Conservation (phyloP, 2,113 vertebrate genomes). For the Barnardius zonarius region DNA sequence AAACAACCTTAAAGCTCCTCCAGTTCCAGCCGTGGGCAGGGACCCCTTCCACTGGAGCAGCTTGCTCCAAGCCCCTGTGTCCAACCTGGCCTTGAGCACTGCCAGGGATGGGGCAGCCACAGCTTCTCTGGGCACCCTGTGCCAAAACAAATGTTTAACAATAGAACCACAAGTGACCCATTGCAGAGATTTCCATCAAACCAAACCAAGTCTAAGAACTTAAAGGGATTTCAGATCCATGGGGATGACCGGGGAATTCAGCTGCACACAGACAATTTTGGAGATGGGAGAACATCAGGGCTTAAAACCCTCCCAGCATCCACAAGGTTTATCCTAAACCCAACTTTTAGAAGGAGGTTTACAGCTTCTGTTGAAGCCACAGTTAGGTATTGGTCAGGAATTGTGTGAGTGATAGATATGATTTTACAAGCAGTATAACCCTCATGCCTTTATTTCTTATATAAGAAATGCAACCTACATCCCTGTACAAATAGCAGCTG, state of each 20-base stretch:
- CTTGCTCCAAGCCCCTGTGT: neutral
- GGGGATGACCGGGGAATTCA: neutral
- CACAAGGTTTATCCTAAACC: neutral
- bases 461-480: neutral
- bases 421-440: neutral
- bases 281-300: neutral
- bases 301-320: neutral
- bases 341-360: accelerated
- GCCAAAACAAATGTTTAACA: neutral
- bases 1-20: neutral
- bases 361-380: neutral
- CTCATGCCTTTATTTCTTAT: neutral
- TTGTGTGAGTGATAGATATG: neutral
- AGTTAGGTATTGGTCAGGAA: neutral
- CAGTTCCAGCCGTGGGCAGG: neutral
- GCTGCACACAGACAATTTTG: neutral
- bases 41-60: neutral
- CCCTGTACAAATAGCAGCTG: neutral
- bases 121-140: neutral
- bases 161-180: neutral
- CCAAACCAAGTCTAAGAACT: neutral
- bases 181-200: neutral
- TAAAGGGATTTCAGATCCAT: neutral
- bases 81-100: neutral
- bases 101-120: neutral